Conservation (phyloP, 2,797 vertebrate genomes). For the Galaxias olidus region DNA sequence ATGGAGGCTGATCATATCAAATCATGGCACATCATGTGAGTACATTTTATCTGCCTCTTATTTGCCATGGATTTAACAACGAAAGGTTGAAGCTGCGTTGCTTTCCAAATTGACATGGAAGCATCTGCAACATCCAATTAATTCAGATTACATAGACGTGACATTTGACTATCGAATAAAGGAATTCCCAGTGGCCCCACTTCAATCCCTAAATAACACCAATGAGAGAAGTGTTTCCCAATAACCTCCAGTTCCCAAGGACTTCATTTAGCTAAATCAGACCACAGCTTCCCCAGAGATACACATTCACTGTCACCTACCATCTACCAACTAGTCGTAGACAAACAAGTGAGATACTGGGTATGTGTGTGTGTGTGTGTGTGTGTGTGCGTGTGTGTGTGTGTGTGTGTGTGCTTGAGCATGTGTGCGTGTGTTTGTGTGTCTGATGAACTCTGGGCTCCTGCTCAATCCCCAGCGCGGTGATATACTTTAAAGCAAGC, state of each 20-base stretch:
- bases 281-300: conserved; percentile 39
- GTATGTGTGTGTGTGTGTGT: too few species aligned
- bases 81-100: too few species aligned
- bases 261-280: conserved; percentile 56
- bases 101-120: too few species aligned
- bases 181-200: conserved; percentile 3
- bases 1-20: conserved; percentile 21
- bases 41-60: too few species aligned
- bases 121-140: too few species aligned
- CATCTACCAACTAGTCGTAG: conserved; percentile 39
- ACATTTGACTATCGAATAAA: too few species aligned
- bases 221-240: conserved; percentile 38
- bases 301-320: conserved; percentile 42
- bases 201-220: conserved; percentile 43
- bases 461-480: conserved; percentile 65
- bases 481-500: conserved; percentile 73
- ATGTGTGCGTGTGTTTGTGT: conserved; percentile 10
- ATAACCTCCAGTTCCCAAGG: conserved; percentile 36
- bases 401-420: neutral
- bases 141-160: too few species aligned
- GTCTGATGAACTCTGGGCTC: conserved; percentile 60
- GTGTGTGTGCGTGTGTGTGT: conserved; percentile 23
- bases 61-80: too few species aligned
- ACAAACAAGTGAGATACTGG: neutral
- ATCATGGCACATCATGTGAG: conserved; percentile 28